A percentile compares a stretch with the other conserved stretches of the same genome.
These are phyloP conservation scores for Acinonyx jubatus DNA, from an alignment of 2,113 vertebrate genomes.

Conservation along the genomic window DNA sequence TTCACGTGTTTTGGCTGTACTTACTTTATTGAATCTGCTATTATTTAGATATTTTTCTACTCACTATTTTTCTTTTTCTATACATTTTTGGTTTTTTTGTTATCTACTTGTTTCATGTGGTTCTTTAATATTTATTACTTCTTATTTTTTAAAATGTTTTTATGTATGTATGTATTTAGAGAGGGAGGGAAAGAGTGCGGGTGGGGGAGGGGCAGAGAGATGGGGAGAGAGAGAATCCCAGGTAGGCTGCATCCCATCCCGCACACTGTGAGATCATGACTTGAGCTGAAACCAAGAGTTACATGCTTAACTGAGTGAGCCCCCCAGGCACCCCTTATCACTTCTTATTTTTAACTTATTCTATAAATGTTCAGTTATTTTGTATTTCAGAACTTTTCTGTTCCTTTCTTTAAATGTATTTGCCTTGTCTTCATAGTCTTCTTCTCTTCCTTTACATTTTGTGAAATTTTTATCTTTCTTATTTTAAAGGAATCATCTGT, in stretches of 20 bases:
- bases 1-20: not conserved
- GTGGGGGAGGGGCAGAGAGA: too few relatives aligned
- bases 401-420: not conserved
- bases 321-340: not conserved
- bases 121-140: not conserved
- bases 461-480: not conserved
- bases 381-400: not conserved
- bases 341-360: slow-evolving; percentile 12
- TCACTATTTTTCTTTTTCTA: not conserved
- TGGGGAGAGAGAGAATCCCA: too few relatives aligned
- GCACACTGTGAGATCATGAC: too few relatives aligned
- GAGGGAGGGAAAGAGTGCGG: too few relatives aligned
- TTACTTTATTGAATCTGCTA: not conserved
- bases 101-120: not conserved
- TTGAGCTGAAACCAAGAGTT: too few relatives aligned
- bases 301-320: too few relatives aligned
- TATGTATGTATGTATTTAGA: too few relatives aligned
- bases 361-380: not conserved
- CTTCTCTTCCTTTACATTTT: not conserved
- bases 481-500: not conserved
- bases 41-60: not conserved
- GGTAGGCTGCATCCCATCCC: too few relatives aligned
- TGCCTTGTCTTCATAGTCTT: not conserved
- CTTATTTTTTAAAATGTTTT: not conserved
- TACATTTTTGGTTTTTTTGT: not conserved